Base-by-base conservation (phyloP, 2,888 invertebrate genomes). In the Coecobrya sp. region DNA sequence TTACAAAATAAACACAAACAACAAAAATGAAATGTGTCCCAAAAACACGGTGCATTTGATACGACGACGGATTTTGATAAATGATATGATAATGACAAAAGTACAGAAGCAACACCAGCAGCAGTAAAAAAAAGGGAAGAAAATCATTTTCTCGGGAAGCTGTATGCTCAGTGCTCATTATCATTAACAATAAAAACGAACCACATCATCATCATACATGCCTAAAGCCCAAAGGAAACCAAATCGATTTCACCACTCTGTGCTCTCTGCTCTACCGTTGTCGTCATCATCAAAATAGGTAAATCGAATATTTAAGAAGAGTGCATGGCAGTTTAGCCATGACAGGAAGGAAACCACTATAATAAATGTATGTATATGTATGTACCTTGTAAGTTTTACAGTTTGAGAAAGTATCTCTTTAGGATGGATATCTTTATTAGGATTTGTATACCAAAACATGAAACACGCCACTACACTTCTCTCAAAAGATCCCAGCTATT, bases 381-480 rank as follows among this genome's bases (percentile, higher is more conserved):
- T n/a, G n/a, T n/a, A n/a, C n/a, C n/a, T 13, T 65, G 27, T 13
- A 5, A 27, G 13, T 27, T 65, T 13, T 0, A 30, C 49, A 76
- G 10, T 42, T 49, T 76, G 45, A 76, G 73, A 76, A 76, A 76
- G 42, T 76, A 76, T 76, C 25, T 70, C 1, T 70, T 70, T 42
- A 36, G 19, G 62, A 62, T 42, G 42, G 70, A 70, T 70, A 11
- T 19, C 16, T n/a, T 22, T 49, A 76, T 76, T 42, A 70, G 10
- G 27, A 76, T 22, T 22, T 76, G 73, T 76, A 5, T 45, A 11
- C 19, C 1, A 1, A 49, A 3, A 49, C 3, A 49, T 13, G 49
- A 13, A 49, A 16, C n/a, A 55, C n/a, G n/a, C 36, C 36, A 62
- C 62, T 62, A 2, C 36, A 62, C 62, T 62, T 19, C 1, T 62